Conservation (phyloP, 64 coral and sea anemone species). For the Montipora sp. region DNA sequence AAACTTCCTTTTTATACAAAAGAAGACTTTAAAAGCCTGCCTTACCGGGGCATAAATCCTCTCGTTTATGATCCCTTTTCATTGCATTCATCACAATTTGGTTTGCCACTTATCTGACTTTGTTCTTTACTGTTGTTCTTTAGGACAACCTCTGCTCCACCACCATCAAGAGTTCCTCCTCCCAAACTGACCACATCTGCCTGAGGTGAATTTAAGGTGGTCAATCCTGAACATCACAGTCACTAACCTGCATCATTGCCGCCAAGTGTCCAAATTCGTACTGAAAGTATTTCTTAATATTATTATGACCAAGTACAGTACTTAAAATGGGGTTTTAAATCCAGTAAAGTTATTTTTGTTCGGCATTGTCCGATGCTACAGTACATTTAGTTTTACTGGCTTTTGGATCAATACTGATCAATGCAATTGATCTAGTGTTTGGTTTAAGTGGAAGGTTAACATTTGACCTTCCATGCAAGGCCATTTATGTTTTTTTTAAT, state of each 20-base stretch:
- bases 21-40: no score
- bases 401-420: neutral
- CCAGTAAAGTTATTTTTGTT: neutral
- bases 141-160: constrained; percentile 62
- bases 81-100: no score
- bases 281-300: neutral
- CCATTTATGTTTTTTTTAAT: no score
- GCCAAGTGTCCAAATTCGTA: neutral
- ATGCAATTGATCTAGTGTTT: neutral
- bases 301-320: neutral
- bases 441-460: neutral
- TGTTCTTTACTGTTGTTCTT: neutral
- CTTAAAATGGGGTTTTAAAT: neutral
- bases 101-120: neutral
- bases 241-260: neutral
- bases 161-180: constrained; percentile 53
- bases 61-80: no score
- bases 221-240: neutral
- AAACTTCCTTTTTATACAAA: no score
- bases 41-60: no score
- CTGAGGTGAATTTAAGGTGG: neutral
- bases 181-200: constrained; percentile 74
- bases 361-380: neutral
- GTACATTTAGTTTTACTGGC: neutral
- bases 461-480: no score